Evolutionary conservation across 2,797 vertebrate species (phyloP).

Genomic region (Myripristis murdjan): DNA sequence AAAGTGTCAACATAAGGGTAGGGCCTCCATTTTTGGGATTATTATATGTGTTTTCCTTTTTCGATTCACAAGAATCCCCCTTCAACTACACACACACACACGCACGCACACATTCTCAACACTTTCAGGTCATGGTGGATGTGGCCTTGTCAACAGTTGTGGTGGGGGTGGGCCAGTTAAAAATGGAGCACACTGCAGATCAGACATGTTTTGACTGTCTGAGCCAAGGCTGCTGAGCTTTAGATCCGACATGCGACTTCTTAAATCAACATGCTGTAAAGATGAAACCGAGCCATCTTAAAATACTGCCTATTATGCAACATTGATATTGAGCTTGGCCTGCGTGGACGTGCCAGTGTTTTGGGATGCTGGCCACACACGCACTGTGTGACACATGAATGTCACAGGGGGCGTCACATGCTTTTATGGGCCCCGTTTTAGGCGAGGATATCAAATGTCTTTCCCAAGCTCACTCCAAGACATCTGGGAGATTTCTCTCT

Average conservation of each 20-base stretch:
- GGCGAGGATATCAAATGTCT: conserved; percentile 74
- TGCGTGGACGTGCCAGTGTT: too few relatives aligned
- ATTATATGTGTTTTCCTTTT: not conserved
- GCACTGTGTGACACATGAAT: conserved; percentile 18
- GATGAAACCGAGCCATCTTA: not conserved
- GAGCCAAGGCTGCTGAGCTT: not conserved
- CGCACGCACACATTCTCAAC: not conserved
- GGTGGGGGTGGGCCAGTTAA: not conserved
- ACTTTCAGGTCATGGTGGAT: not conserved
- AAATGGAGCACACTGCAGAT: conserved; percentile 33
- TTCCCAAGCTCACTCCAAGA: conserved; percentile 51
- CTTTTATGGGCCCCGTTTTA: conserved; percentile 55
- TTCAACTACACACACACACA: not conserved
- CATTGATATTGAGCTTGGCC: too few relatives aligned
- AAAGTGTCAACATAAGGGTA: not conserved
- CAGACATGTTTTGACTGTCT: conserved; percentile 21
- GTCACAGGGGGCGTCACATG: conserved; percentile 67
- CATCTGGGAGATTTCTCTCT: conserved; percentile 9
- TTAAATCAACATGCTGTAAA: not conserved
- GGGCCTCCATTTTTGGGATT: too few relatives aligned
- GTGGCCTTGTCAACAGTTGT: conserved; percentile 24
- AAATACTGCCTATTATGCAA: not conserved
- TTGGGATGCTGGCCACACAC: too few relatives aligned
- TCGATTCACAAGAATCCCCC: not conserved
- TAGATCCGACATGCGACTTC: not conserved